A percentile compares a stretch with the other conserved stretches of the same genome.
phyloP scores from a whole-genome alignment of 2,888 invertebrate species.

The Salticus scenicus region DNA sequence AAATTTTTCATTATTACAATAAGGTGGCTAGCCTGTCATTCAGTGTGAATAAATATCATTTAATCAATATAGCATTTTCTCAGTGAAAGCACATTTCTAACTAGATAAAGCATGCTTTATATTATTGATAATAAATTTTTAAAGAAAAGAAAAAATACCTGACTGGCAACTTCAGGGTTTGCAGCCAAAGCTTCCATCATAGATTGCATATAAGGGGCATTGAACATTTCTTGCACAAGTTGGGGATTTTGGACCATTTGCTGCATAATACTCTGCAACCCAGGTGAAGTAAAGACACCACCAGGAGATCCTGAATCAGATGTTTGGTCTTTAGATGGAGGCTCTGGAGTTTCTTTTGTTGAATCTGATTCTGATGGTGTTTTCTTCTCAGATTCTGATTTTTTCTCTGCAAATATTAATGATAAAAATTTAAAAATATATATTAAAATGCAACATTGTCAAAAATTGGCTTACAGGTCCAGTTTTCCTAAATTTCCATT shows the following conservation, averaged over 20 bases:
- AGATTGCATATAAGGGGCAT: conserved; percentile 91
- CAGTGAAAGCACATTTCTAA: too few species aligned
- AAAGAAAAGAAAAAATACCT: conserved; percentile 73
- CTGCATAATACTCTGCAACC: conserved; percentile 86
- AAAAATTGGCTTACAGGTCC: too few species aligned
- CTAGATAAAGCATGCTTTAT: too few species aligned
- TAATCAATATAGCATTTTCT: too few species aligned
- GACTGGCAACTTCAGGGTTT: conserved; percentile 89
- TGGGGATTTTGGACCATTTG: conserved; percentile 92
- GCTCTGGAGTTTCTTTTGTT: conserved; percentile 64
- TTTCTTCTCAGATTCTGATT: conserved; percentile 72
- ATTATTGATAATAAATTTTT: not conserved
- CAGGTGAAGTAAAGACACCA: conserved; percentile 85
- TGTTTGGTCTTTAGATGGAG: conserved; percentile 64
- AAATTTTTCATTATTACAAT: too few species aligned
- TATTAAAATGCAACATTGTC: too few species aligned
- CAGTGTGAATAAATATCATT: too few species aligned
- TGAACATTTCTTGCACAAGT: conserved; percentile 88
- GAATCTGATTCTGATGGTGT: conserved; percentile 29
- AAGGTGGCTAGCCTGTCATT: too few species aligned
- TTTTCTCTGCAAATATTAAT: conserved; percentile 78
- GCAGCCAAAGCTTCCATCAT: conserved; percentile 90
- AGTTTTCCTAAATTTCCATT: too few species aligned
- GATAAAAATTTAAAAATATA: too few species aligned
- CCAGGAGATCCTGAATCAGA: conserved; percentile 52